Evolutionary conservation across 2,113 vertebrate genomes (phyloP), one percentile per base, ranked within the genome.

Genomic region (Ornithorhynchus anatinus): DNA sequence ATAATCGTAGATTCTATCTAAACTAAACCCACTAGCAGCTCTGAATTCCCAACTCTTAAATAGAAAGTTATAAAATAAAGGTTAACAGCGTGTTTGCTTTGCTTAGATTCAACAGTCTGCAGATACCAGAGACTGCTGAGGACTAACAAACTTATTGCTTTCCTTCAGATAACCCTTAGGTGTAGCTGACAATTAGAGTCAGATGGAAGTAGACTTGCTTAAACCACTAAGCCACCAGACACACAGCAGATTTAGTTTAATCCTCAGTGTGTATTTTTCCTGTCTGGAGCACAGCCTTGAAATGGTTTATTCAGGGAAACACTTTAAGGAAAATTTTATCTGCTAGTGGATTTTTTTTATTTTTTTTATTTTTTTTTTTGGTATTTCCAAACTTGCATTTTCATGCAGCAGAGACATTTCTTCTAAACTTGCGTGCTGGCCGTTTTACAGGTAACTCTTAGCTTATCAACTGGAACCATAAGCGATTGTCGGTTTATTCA

Each of bases 111-210:
- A 35, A 35, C 25, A 8, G 6, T 33, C 32, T 12, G 16, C 8
- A 8, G 43, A 10, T 52, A 33, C 38, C 0, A 0, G 25, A 17
- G 25, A 45, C 40, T 27, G 6, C 33, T 17, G 15, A 48, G 31
- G 36, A 22, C 16, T 20, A 13, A 33, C 20, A 25, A 29, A 14
- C n/a, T 27, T 61, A 10, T 31, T 16, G 2, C 44, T 58, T 15
- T 25, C 51, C 14, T 48, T 15, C 1, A 22, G 5, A 15, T 22
- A 29, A 25, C 8, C 8, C 0, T 4, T 12, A n/a, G 13, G 1
- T 6, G 20, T 14, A 9, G 19, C 39, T 43, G 25, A 38, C 25
- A 43, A 20, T 22, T 8, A 7, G 12, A 23, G 6, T 11, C 5
- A 5, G 10, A 0, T 0, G 16, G 16, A 44, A 19, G 43, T 32